Evolutionary conservation across 2,888 invertebrate species (phyloP).

Genomic region (Dione juno): DNA sequence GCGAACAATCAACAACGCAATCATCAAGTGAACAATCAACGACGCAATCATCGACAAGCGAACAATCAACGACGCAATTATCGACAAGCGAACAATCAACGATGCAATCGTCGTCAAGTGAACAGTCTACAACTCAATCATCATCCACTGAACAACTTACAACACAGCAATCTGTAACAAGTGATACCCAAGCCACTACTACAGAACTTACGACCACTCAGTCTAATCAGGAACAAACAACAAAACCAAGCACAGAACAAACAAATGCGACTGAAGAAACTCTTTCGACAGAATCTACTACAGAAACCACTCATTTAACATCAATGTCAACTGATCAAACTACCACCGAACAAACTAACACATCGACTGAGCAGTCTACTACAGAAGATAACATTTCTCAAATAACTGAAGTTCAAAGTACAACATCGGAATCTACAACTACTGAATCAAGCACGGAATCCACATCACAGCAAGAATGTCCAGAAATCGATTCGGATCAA

Average conservation of each 20-base stretch:
- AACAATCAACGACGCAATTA: constrained; percentile 48
- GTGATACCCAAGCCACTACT: constrained; percentile 38
- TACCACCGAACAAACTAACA: constrained; percentile 34
- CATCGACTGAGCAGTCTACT: constrained; percentile 49
- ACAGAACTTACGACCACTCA: constrained; percentile 33
- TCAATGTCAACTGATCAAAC: constrained; percentile 44
- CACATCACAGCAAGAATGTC: constrained; percentile 68
- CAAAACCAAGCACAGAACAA: constrained; percentile 47
- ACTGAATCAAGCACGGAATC: constrained; percentile 53
- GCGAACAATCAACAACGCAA: constrained; percentile 40
- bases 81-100: constrained; percentile 37
- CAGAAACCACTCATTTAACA: constrained; percentile 43
- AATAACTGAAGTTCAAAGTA: constrained; percentile 49
- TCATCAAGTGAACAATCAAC: constrained; percentile 46
- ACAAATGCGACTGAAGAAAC: constrained; percentile 24
- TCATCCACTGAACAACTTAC: constrained; percentile 37
- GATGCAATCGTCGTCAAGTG: constrained; percentile 44
- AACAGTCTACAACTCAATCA: constrained; percentile 47
- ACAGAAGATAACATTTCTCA: constrained; percentile 46
- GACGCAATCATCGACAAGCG: constrained; percentile 45
- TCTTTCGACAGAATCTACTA: constrained; percentile 44
- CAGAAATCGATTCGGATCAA: constrained; percentile 87
- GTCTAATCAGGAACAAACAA: constrained; percentile 40
- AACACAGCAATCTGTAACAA: not conserved
- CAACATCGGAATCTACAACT: constrained; percentile 46